phyloP scores from a whole-genome alignment of 2,797 vertebrate species.

The Pempheris klunzingeri region DNA sequence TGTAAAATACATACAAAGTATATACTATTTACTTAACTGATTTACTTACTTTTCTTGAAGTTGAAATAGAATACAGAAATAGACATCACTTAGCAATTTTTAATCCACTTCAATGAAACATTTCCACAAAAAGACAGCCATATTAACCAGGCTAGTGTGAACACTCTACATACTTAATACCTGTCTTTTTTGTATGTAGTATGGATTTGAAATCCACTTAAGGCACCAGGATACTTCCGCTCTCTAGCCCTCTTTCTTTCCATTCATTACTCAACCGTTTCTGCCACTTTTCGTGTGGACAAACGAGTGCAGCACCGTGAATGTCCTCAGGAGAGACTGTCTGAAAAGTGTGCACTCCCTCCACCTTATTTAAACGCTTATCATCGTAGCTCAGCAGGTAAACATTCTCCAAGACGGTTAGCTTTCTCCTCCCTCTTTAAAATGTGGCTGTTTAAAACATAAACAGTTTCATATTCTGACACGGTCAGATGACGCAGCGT shows the following conservation, averaged over 20 bases:
- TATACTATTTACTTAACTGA: too few species aligned
- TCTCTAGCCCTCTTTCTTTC: neutral
- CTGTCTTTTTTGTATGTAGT: neutral
- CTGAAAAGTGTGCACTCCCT: neutral
- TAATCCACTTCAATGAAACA: too few species aligned
- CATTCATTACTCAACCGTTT: neutral
- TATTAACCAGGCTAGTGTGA: neutral
- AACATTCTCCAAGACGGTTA: too few species aligned
- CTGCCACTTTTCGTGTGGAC: neutral
- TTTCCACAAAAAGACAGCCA: neutral
- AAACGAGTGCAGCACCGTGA: neutral
- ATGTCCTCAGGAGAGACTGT: neutral
- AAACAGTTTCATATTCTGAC: neutral
- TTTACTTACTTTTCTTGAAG: too few species aligned
- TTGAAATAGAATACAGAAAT: too few species aligned
- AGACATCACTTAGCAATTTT: too few species aligned
- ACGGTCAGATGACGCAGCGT: too few species aligned
- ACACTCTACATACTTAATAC: neutral
- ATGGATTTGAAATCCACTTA: constrained; percentile 2
- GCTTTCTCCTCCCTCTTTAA: too few species aligned
- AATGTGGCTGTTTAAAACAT: neutral
- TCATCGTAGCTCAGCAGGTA: neutral
- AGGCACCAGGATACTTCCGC: neutral
- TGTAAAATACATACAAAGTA: neutral
- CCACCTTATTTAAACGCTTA: neutral